phyloP scores from a whole-genome alignment of 1,140 invertebrate species.

The Leptinotarsa undecemlineata region DNA sequence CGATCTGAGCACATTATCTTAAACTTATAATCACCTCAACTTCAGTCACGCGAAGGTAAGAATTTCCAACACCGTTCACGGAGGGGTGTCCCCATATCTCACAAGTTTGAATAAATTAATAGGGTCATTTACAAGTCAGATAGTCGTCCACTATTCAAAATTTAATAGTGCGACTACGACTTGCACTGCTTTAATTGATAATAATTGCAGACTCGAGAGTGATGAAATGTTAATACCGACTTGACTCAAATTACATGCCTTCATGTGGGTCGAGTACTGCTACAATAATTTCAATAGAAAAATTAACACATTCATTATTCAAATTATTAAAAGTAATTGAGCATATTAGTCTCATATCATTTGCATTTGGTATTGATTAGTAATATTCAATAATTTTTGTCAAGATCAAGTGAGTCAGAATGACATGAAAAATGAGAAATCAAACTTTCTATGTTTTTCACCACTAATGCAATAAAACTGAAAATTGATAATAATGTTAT shows the following conservation, averaged over 20 bases:
- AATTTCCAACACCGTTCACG: conserved; percentile 40
- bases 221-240: conserved; percentile 27
- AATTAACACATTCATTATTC: conserved; percentile 15
- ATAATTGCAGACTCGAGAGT: conserved; percentile 30
- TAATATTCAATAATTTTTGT: too few species aligned
- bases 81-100: conserved; percentile 45
- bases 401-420: too few species aligned
- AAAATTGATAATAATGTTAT: too few species aligned
- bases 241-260: conserved; percentile 21
- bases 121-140: conserved; percentile 45
- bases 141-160: conserved; percentile 33
- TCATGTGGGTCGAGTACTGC: conserved; percentile 12
- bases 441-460: too few species aligned
- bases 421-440: too few species aligned
- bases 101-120: conserved; percentile 42
- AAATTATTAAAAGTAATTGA: not conserved
- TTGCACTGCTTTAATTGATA: conserved; percentile 36
- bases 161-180: conserved; percentile 20
- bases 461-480: too few species aligned
- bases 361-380: too few species aligned
- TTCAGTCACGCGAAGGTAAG: conserved; percentile 26
- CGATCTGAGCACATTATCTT: not conserved
- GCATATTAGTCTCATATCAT: too few species aligned
- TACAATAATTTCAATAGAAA: conserved; percentile 3
- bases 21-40: not conserved